A percentile compares a stretch with the other conserved stretches of the same genome.
phyloP scores from a whole-genome alignment of 2,113 vertebrate species.

The Otis tarda region DNA sequence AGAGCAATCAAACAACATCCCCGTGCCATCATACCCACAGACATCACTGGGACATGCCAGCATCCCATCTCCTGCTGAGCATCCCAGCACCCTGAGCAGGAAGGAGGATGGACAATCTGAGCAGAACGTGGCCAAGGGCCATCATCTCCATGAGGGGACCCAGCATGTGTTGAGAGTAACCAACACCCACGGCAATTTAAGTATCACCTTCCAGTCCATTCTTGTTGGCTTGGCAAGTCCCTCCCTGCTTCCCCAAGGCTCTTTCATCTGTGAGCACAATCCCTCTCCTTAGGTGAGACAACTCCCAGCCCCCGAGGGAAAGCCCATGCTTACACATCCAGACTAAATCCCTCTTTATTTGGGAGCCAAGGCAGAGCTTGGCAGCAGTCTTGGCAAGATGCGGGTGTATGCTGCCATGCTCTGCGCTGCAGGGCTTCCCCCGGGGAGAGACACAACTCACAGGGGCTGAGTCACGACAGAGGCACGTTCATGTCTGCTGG shows the following conservation, averaged over 20 bases:
- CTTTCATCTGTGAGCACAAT: not conserved
- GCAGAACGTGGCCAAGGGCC: not conserved
- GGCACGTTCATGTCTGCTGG: not conserved
- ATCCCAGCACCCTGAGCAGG: not conserved
- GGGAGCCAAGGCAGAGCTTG: not conserved
- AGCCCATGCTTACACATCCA: not conserved
- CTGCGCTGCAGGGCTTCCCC: not conserved
- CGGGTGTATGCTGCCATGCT: accelerated
- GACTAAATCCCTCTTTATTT: not conserved
- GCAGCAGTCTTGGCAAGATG: not conserved
- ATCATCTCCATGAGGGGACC: not conserved
- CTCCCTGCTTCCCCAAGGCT: not conserved
- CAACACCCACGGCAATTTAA: accelerated
- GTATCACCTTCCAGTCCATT: not conserved
- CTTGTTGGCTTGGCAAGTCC: not conserved
- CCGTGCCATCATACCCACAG: accelerated
- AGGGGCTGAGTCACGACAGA: not conserved
- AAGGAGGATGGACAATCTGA: not conserved
- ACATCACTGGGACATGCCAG: not conserved
- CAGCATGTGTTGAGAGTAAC: not conserved
- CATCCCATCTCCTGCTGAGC: not conserved
- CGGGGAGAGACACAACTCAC: not conserved
- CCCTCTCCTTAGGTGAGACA: not conserved
- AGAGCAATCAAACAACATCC: not conserved
- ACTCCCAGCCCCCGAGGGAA: not conserved